Percentiles rank a stretch among this genome's conserved stretches.
These are phyloP conservation scores for Ceraclea dissimilis DNA, from an alignment of 2,888 invertebrate species.

Conservation along the genomic window DNA sequence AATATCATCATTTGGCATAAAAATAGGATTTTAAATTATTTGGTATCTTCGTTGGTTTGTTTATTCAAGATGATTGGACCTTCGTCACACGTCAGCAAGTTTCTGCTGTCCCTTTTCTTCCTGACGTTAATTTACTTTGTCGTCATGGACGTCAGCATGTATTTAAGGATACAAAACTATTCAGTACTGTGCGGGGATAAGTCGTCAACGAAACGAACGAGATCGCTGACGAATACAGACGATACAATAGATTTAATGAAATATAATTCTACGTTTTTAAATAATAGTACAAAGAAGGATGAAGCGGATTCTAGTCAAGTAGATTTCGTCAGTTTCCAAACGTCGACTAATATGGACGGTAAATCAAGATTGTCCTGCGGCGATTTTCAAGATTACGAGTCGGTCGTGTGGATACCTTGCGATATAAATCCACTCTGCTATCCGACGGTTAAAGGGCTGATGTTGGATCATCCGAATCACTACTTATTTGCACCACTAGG, in stretches of 20 bases:
- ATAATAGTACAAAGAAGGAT: slow-evolving; percentile 30
- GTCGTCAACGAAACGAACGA: slow-evolving; percentile 28
- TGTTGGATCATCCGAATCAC: slow-evolving; percentile 77
- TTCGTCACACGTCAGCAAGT: slow-evolving; percentile 64
- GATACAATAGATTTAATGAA: slow-evolving; percentile 1
- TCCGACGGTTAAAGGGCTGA: slow-evolving; percentile 74
- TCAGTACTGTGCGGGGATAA: slow-evolving; percentile 47
- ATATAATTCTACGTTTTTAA: slow-evolving; percentile 3
- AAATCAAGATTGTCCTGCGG: slow-evolving; percentile 1
- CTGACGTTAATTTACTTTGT: slow-evolving; percentile 56
- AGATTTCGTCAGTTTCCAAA: slow-evolving; percentile 13
- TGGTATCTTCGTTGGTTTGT: too few species aligned
- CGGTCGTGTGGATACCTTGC: slow-evolving; percentile 57
- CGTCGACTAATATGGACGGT: slow-evolving; percentile 25
- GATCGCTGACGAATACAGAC: slow-evolving; percentile 25
- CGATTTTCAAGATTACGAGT: slow-evolving; percentile 38
- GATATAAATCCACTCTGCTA: slow-evolving; percentile 67
- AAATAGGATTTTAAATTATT: too few species aligned
- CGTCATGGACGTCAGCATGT: slow-evolving; percentile 66
- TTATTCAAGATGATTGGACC: slow-evolving; percentile 57
- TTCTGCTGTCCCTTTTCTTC: slow-evolving; percentile 52
- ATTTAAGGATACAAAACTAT: slow-evolving; percentile 62
- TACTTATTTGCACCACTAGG: slow-evolving; percentile 76
- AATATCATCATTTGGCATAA: too few species aligned
- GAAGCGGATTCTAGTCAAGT: slow-evolving; percentile 27